Evolutionary conservation across 1,140 invertebrate species (phyloP).

Genomic region (Agraylea sexmaculata): DNA sequence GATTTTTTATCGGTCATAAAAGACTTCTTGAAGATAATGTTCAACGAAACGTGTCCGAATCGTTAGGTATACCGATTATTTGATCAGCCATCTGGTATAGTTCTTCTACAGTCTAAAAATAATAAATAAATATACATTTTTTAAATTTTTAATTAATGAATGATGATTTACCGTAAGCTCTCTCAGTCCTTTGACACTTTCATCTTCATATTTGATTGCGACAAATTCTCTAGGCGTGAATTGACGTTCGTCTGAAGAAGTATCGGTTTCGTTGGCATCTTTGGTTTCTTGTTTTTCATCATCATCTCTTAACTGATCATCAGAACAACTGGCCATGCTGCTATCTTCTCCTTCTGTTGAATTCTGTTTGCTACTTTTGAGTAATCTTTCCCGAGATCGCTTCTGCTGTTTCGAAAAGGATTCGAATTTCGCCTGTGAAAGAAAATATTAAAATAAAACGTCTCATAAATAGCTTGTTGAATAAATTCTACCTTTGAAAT

Average conservation of each 20-base stretch:
- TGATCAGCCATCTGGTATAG: constrained; percentile 50
- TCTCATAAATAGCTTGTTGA: too few species aligned
- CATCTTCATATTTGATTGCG: constrained; percentile 46
- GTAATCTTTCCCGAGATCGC: too few species aligned
- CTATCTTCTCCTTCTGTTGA: constrained; percentile 26
- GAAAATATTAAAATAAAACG: too few species aligned
- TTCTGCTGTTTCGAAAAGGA: too few species aligned
- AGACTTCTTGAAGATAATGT: too few species aligned
- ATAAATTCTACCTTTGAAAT: constrained; percentile 36
- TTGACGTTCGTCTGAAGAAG: constrained; percentile 31
- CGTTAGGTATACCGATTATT: constrained; percentile 37
- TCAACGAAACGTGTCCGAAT: constrained; percentile 5
- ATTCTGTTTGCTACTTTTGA: constrained; percentile 13
- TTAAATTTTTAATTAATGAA: neutral
- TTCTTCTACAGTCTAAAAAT: constrained; percentile 50
- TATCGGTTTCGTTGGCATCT: constrained; percentile 9
- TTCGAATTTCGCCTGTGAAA: too few species aligned
- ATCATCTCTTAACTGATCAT: constrained; percentile 30
- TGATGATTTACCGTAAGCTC: constrained; percentile 38
- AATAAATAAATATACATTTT: constrained; percentile 18
- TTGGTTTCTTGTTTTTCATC: constrained; percentile 29
- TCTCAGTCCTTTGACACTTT: constrained; percentile 46
- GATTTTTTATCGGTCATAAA: too few species aligned
- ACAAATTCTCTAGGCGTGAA: constrained; percentile 44
- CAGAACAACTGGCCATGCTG: constrained; percentile 25